Evolutionary conservation across 2,113 vertebrate genomes (phyloP), one percentile per base, ranked within the genome.

Genomic region (Aegithalos caudatus): DNA sequence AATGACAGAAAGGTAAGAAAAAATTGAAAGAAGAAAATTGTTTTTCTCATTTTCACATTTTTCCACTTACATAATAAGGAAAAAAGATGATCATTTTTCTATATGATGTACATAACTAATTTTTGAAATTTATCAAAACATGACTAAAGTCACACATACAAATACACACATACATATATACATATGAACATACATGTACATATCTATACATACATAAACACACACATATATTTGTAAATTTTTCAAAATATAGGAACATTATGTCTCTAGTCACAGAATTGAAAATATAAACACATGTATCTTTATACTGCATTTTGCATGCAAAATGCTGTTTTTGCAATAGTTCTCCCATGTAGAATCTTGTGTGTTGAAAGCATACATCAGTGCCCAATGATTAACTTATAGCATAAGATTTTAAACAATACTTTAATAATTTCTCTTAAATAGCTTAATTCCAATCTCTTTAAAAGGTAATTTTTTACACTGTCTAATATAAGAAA

Each of bases 21-120:
- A 51, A 81, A 37, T 1, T 10, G 2, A 72, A 81, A 40, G 10
- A 51, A 40, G 3, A 27, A 56, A 65, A 35, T 7, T 10, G 0
- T 1, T 82, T 79, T 50, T 73, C n/a, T 37, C 0, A 24, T 27
- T 64, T 81, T n/a, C 3, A 38, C 7, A 1, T 64, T 15, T 42
- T 35, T 56, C 19, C 4, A 45, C 19, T 57, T 58, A 15, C 2
- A 33, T 25, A 35, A 42, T 22, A 71, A 35, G 11, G 53, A 71
- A 72, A 28, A 28, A 65, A 8, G 5, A 22, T 4, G 5, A 31
- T 23, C 1, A 35, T 54, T 64, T 25, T 50, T 2, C n/a, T 44
- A 14, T 35, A 28, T 25, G 7, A 38, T 23, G 1, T 25, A 4
- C 5, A 40, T 28, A 71, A 56, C 27, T 70, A 1, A 6, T 38